Percentiles rank a stretch among this genome's conserved stretches.
phyloP scores from a whole-genome alignment of 2,797 vertebrate genomes.

The Hozukius guyotensis region DNA sequence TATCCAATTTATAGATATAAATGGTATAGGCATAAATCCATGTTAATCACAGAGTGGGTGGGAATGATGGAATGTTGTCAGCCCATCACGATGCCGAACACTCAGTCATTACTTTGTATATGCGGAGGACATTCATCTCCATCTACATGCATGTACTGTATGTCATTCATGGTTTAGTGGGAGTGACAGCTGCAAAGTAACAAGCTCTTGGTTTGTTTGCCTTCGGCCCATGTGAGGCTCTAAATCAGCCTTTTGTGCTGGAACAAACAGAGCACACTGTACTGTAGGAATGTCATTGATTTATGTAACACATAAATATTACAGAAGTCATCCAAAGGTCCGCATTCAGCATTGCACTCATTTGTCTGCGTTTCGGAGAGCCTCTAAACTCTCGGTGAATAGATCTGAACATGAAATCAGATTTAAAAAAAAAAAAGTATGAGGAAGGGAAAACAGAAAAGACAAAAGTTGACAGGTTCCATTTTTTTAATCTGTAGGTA shows the following conservation, averaged over 20 bases:
- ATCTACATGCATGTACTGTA: slow-evolving; percentile 23
- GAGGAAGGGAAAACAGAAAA: background rate
- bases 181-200: slow-evolving; percentile 12
- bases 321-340: background rate
- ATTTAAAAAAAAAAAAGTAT: background rate
- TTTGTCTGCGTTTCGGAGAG: background rate
- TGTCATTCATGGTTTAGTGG: slow-evolving; percentile 1
- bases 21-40: background rate
- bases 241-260: slow-evolving; percentile 38
- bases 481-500: background rate
- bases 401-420: background rate
- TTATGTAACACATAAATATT: slow-evolving; percentile 1
- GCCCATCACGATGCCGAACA: slow-evolving; percentile 25
- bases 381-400: background rate
- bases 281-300: slow-evolving; percentile 12
- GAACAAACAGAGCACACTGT: slow-evolving; percentile 16
- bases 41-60: background rate
- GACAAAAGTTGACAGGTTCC: background rate
- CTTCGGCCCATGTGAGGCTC: background rate
- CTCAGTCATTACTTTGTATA: slow-evolving; percentile 43
- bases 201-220: slow-evolving; percentile 5
- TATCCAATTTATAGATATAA: background rate
- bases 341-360: background rate
- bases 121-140: slow-evolving; percentile 2
- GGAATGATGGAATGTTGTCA: slow-evolving; percentile 25